Conservation (phyloP, 37 sponge, comb jelly and placozoan species). For the Tethya wilhelma region DNA sequence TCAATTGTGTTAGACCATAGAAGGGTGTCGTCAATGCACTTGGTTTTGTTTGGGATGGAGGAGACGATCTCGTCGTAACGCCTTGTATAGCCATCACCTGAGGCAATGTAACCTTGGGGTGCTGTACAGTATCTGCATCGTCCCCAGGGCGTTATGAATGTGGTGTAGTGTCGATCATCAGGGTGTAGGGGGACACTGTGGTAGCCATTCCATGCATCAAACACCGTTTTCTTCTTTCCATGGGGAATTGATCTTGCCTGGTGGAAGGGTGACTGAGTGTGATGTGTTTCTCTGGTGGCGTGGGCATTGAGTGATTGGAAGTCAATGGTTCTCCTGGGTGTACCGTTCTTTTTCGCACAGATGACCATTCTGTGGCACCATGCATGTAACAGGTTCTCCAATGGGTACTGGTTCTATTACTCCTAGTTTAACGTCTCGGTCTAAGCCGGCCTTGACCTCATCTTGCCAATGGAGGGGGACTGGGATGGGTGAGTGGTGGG, state of each 20-base stretch:
- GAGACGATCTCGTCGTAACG: constrained; percentile 31
- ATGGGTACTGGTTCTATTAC: constrained; percentile 55
- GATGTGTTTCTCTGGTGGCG: constrained; percentile 41
- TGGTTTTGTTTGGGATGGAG: constrained; percentile 35
- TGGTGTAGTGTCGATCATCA: constrained; percentile 48
- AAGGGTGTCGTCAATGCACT: constrained; percentile 37
- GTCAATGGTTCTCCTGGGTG: constrained; percentile 35
- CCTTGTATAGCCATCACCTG: constrained; percentile 35
- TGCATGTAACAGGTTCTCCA: constrained; percentile 52
- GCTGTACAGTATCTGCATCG: constrained; percentile 46
- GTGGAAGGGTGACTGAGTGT: constrained; percentile 40
- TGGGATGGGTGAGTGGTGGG: constrained; percentile 52
- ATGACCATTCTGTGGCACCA: constrained; percentile 54
- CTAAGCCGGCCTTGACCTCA: constrained; percentile 40
- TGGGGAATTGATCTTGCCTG: constrained; percentile 53
- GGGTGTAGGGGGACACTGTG: constrained; percentile 52
- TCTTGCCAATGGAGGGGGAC: constrained; percentile 57
- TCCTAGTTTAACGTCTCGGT: constrained; percentile 43
- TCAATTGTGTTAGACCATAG: constrained; percentile 46
- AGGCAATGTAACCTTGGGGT: constrained; percentile 42
- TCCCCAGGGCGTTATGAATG: constrained; percentile 58
- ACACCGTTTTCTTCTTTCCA: constrained; percentile 49
- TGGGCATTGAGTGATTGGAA: constrained; percentile 42
- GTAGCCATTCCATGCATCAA: constrained; percentile 59
- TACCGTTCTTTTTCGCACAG: constrained; percentile 24